Conservation (phyloP, 2,797 vertebrate species). For the Sternotherus odoratus region DNA sequence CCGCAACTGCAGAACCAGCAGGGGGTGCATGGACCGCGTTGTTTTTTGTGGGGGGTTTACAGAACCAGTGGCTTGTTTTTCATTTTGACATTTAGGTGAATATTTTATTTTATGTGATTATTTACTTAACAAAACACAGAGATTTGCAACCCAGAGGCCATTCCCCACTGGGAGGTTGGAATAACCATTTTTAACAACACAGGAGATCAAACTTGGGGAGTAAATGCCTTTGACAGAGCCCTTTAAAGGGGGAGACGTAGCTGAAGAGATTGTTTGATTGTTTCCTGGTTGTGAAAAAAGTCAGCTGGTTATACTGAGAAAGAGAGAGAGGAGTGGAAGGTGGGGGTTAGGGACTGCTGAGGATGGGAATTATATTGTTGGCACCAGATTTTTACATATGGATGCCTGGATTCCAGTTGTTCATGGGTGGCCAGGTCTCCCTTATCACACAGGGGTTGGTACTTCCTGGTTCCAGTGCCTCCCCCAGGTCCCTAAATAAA, state of each 20-base stretch:
- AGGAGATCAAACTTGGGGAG: constrained; percentile 36
- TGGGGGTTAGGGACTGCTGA: not conserved
- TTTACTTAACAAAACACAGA: constrained; percentile 52
- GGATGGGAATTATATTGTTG: constrained; percentile 5
- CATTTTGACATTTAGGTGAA: not conserved
- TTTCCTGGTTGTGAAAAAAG: constrained; percentile 60
- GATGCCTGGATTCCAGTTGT: constrained; percentile 27
- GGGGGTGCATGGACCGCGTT: not conserved
- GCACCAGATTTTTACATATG: constrained; percentile 18
- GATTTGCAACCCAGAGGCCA: constrained; percentile 47
- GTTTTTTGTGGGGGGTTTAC: not conserved
- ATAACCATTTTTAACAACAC: constrained; percentile 12
- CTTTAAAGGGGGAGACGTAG: constrained; percentile 23
- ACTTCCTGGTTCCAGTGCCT: constrained; percentile 9
- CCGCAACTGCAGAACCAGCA: not conserved
- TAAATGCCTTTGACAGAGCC: constrained; percentile 33
- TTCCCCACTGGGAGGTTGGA: constrained; percentile 60
- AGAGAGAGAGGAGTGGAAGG: constrained; percentile 12
- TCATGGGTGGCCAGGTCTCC: constrained; percentile 57
- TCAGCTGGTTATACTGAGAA: constrained; percentile 46
- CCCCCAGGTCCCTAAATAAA: not conserved
- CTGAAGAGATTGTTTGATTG: constrained; percentile 55
- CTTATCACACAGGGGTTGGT: not conserved
- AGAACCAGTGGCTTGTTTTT: not conserved
- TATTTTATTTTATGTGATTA: constrained; percentile 62